Percentiles rank a stretch among this genome's conserved stretches.
phyloP scores from a whole-genome alignment of 2,888 invertebrate species.

The Drosophila paranaensis region DNA sequence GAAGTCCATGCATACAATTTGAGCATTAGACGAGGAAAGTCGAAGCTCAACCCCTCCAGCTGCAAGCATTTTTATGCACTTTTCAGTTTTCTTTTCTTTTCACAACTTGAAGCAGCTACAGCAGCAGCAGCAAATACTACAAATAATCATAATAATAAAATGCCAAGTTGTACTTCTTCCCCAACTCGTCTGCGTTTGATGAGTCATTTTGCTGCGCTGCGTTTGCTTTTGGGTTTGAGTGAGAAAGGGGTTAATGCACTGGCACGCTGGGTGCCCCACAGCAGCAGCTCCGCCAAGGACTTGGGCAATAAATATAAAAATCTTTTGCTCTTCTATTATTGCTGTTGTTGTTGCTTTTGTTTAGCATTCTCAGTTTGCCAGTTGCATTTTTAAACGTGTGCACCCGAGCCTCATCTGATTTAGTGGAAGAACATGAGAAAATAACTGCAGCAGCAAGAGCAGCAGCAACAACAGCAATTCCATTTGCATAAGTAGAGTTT shows the following conservation, averaged over 20 bases:
- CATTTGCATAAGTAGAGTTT: slow-evolving; percentile 20
- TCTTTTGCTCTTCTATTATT: slow-evolving; percentile 64
- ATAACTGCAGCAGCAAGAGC: slow-evolving; percentile 3
- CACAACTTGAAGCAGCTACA: slow-evolving; percentile 64
- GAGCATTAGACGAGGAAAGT: slow-evolving; percentile 57
- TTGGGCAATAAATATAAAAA: slow-evolving; percentile 78
- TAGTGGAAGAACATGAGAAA: slow-evolving; percentile 13
- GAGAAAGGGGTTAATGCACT: slow-evolving; percentile 77
- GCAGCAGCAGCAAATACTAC: slow-evolving; percentile 77
- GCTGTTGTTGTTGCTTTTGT: slow-evolving; percentile 37
- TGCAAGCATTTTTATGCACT: slow-evolving; percentile 75
- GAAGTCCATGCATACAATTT: slow-evolving; percentile 74
- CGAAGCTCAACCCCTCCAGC: slow-evolving; percentile 44
- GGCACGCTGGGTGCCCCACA: slow-evolving; percentile 29
- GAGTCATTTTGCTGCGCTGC: slow-evolving; percentile 71
- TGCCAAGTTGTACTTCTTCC: slow-evolving; percentile 77
- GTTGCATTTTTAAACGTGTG: slow-evolving; percentile 34
- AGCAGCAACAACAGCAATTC: neutral
- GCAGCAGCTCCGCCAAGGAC: slow-evolving; percentile 38
- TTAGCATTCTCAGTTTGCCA: slow-evolving; percentile 46
- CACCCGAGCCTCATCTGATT: slow-evolving; percentile 35
- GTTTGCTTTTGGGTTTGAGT: slow-evolving; percentile 31
- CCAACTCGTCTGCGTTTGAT: slow-evolving; percentile 57
- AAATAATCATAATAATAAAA: slow-evolving; percentile 81
- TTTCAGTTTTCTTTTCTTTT: slow-evolving; percentile 70